Base-by-base conservation (phyloP, 2,797 vertebrate species). In the Heliangelus exortis region DNA sequence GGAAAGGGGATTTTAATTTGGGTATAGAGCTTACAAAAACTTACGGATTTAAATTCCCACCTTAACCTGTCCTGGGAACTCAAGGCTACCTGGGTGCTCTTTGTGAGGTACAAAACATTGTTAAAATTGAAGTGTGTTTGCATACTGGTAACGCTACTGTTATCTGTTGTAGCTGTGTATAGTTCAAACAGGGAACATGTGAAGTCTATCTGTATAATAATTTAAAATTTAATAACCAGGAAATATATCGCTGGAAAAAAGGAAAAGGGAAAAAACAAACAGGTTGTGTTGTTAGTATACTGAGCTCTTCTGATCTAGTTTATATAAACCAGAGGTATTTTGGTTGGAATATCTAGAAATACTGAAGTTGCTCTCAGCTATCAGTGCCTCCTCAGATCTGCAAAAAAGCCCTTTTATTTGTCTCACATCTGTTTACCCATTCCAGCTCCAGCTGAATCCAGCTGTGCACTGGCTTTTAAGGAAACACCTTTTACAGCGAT, bases 121-220 rank as follows among this genome's bases (percentile, higher is more conserved):
- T n/a, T 82, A 28, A 66, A 61, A 67, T 6, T 5, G 54, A 77
- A 23, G 66, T 4, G 15, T 55, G 9, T 71, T 61, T 92, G 53
- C 47, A 4, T 26, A 15, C 59, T 12, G 26, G 26, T 43, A 25
- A 76, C 59, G 26, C 41, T 19, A 7, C 48, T 61, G 54, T 17
- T 12, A 9, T n/a, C 54, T 59, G 0, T 25, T 34, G 61, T 15
- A 81, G 69, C 33, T 7, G 15, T 1, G 6, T 47, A 3, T 2
- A 9, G 33, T 50, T 68, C 50, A 57, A 10, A 29, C 39, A 68
- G 72, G 58, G 77, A 76, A 67, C 0, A 3, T 45, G 26, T 45
- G 26, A 69, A 50, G 31, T 18, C 47, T 62, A 59, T 54, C 47
- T 50, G 41, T 74, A 80, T 36, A 57, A 43, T 43, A 10, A 43